A percentile compares a stretch with the other conserved stretches of the same genome.
Conservation (phyloP, 1,140 invertebrate genomes). For the Ips typographus region DNA sequence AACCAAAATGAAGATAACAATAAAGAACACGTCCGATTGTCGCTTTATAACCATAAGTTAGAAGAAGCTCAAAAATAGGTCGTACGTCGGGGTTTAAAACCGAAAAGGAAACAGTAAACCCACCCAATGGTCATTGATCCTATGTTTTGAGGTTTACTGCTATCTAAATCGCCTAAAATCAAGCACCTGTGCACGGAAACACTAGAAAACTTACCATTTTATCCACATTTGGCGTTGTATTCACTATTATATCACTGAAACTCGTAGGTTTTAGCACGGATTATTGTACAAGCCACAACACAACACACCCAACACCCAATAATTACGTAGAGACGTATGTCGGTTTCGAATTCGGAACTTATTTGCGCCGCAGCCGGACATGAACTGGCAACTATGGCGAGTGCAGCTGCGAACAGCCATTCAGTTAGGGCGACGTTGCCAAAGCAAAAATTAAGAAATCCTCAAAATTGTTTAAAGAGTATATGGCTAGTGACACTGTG, state of each 20-base stretch:
- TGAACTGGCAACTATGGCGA: neutral
- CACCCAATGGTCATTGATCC: constrained; percentile 21
- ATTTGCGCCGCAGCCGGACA: constrained; percentile 8
- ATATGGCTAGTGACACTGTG: neutral
- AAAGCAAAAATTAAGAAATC: neutral
- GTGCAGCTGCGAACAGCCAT: neutral
- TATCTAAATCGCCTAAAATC: neutral
- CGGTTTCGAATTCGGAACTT: neutral
- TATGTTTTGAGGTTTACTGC: constrained; percentile 7
- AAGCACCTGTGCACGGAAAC: neutral
- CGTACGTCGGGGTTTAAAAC: constrained; percentile 5
- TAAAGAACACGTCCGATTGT: too few relatives aligned
- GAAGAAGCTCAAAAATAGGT: constrained; percentile 5
- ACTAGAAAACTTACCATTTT: constrained; percentile 12
- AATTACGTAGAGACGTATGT: neutral
- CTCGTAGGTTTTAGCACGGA: neutral
- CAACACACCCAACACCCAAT: constrained; percentile 10
- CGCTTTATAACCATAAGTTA: too few relatives aligned
- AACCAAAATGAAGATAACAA: too few relatives aligned
- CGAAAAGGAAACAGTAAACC: constrained; percentile 3
- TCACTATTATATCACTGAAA: constrained; percentile 2
- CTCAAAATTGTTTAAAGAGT: neutral
- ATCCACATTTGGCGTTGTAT: constrained; percentile 1
- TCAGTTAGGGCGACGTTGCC: neutral
- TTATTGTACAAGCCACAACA: neutral